Conservation (phyloP, 2,797 vertebrate species). For the Aeoliscus strigatus region DNA sequence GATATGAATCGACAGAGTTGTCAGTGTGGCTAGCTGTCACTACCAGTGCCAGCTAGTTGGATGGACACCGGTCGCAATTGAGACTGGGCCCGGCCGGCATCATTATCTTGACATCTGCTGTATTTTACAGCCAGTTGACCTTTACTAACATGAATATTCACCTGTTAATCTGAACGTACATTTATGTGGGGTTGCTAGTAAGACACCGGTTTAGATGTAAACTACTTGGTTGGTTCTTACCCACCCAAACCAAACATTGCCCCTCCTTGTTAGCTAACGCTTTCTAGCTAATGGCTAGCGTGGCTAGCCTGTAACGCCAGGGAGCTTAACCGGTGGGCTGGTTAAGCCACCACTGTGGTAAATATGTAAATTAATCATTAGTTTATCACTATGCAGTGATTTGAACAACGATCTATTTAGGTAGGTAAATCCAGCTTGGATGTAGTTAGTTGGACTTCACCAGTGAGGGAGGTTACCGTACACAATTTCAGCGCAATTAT, state of each 20-base stretch:
- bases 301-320: constrained; percentile 39
- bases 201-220: not conserved
- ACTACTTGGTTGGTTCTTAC: constrained; percentile 4
- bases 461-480: no score
- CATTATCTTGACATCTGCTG: not conserved
- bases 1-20: constrained; percentile 4
- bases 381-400: no score
- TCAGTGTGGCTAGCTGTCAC: constrained; percentile 57
- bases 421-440: no score
- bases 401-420: no score
- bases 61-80: constrained; percentile 52
- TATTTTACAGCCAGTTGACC: not conserved
- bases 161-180: not conserved
- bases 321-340: constrained; percentile 29
- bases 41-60: constrained; percentile 46
- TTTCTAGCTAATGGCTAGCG: constrained; percentile 30
- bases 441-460: no score
- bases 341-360: no score
- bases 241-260: constrained; percentile 38
- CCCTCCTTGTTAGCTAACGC: constrained; percentile 60
- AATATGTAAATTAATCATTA: no score
- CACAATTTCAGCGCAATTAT: no score
- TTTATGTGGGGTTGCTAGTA: no score
- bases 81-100: constrained; percentile 46
- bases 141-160: not conserved